Base-by-base conservation (phyloP, 2,888 invertebrate genomes). In the Nebria salina region DNA sequence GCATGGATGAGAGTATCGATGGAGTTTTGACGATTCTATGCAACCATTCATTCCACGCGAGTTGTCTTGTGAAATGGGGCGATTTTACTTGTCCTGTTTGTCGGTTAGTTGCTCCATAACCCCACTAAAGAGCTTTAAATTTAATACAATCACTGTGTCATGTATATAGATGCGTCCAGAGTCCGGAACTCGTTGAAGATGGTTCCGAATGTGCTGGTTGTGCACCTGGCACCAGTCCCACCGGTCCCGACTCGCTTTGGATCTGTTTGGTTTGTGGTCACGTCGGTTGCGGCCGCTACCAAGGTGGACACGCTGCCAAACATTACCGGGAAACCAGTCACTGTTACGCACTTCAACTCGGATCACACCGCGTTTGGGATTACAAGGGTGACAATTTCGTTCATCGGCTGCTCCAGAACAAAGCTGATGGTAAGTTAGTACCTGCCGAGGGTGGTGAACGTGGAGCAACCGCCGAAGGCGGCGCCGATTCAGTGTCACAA, bases 251-350 rank as follows among this genome's bases (percentile, higher is more conserved):
- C 85, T 94, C 97, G 78, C 90, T 99, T 4, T 99, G 99, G 99
- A 99, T 99, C 85, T 99, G 99, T 87, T 91, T 99, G 77, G 97
- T 99, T 83, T 99, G 99, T 88, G 99, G 99, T 0, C 96, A 99
- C 88, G 95, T 99, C 11, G 99, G 99, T 41, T 99, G 99, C 89
- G 99, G 99, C 3, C 92, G 98, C 77, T 92, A 93, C 82, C 92
- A 92, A 85, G 91, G 92, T 64, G 98, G 98, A 0, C 99, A 99
- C 89, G 99, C 99, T 0, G 97, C 97, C 72, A 95, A 96, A 82
- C 99, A 99, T 88, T 99, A 97, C 89, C 91, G 95, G 81, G 95
- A 96, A 81, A 98, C 99, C 0, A 96, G 97, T 85, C 99, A 99
- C 89, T 98, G 98, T 20, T 99, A 98, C 87, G 97, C 98, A 5